A percentile compares a stretch with the other conserved stretches of the same genome.
Conservation (phyloP, 2,797 vertebrate species). For the Myotis pilosus region DNA sequence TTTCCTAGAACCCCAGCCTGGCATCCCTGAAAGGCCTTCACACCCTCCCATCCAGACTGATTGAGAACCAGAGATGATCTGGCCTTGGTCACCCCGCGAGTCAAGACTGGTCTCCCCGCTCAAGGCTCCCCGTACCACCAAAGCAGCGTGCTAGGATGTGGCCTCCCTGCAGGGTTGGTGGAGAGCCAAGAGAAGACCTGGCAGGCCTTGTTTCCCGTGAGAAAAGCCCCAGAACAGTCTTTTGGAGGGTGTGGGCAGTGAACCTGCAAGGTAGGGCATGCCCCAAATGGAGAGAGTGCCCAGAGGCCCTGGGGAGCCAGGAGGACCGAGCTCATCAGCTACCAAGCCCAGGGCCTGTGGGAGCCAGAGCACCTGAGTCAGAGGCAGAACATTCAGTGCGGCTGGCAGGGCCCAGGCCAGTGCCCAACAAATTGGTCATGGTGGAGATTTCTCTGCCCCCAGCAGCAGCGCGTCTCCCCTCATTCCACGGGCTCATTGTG, state of each 20-base stretch:
- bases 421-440: no score
- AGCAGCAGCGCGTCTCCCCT: not conserved
- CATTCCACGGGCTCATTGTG: not conserved
- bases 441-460: not conserved
- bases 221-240: not conserved
- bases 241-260: not conserved
- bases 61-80: not conserved
- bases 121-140: not conserved
- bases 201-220: not conserved
- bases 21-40: not conserved
- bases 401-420: not conserved
- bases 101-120: not conserved
- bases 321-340: not conserved
- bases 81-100: not conserved
- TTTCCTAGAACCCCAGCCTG: conserved; percentile 42
- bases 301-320: not conserved
- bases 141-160: not conserved
- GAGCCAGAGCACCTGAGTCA: not conserved
- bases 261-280: not conserved
- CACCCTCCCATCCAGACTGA: not conserved
- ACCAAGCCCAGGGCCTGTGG: not conserved
- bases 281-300: not conserved
- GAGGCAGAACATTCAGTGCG: not conserved
- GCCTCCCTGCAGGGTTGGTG: not conserved
- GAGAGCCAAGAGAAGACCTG: not conserved